A percentile compares a stretch with the other conserved stretches of the same genome.
These are phyloP conservation scores for Cardinalis cardinalis DNA, from an alignment of 2,113 vertebrate species.

Conservation along the genomic window DNA sequence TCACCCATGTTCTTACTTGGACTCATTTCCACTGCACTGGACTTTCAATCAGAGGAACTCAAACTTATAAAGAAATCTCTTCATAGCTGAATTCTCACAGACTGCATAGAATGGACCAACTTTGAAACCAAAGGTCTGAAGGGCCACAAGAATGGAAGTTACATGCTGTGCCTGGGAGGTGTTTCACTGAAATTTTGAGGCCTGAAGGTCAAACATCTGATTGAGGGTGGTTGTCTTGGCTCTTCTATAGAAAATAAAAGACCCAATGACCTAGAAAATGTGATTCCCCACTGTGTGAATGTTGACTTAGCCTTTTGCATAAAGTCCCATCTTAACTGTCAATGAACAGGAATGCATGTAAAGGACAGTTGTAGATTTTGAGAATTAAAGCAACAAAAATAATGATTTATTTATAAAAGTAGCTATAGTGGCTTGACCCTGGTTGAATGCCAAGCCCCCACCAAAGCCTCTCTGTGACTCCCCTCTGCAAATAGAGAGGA, in stretches of 20 bases:
- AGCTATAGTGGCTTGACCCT: not conserved
- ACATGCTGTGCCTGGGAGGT: fast-evolving
- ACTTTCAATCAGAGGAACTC: not conserved
- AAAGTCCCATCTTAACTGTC: not conserved
- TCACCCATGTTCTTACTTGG: not conserved
- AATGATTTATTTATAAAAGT: not conserved
- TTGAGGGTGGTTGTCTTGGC: not conserved
- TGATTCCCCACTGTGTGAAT: not conserved
- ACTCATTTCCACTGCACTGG: not conserved
- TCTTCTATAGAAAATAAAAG: not conserved
- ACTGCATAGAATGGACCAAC: not conserved
- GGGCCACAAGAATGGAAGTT: not conserved
- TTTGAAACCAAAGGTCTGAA: not conserved
- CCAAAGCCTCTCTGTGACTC: not conserved
- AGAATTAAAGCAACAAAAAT: not conserved
- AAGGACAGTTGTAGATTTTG: not conserved
- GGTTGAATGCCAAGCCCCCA: not conserved
- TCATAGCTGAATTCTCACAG: not conserved
- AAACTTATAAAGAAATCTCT: not conserved
- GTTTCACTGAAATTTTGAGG: not conserved
- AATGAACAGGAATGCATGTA: not conserved
- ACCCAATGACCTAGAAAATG: not conserved
- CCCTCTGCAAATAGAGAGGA: not conserved
- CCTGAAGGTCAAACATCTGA: not conserved
- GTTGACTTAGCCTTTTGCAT: not conserved